Evolutionary conservation across 2,797 vertebrate species (phyloP).

Genomic region (Sciaenops ocellatus): DNA sequence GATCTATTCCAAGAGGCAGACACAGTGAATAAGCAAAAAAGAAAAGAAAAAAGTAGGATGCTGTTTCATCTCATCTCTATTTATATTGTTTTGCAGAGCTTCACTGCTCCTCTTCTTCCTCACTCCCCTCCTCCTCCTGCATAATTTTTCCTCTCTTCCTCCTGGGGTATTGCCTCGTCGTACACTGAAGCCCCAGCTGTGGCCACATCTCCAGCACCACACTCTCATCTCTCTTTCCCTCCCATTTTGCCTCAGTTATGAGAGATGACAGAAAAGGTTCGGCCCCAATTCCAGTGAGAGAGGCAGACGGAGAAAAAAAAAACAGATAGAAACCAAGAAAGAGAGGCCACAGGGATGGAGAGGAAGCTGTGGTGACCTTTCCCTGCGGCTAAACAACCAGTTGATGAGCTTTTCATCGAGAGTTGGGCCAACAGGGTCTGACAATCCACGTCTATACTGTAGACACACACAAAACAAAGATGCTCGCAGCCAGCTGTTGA

Average conservation of each 20-base stretch:
- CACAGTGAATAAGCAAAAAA: slow-evolving; percentile 59
- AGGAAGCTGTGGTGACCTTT: slow-evolving; percentile 75
- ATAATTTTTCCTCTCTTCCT: slow-evolving; percentile 32
- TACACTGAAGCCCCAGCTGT: slow-evolving; percentile 62
- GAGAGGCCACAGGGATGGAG: slow-evolving; percentile 36
- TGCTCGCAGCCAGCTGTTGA: slow-evolving; percentile 27
- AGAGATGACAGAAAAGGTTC: slow-evolving; percentile 75
- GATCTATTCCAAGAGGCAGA: slow-evolving; percentile 55
- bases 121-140: neutral
- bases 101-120: slow-evolving; percentile 24
- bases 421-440: slow-evolving; percentile 61
- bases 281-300: slow-evolving; percentile 58
- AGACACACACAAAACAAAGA: slow-evolving; percentile 45
- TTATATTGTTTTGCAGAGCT: slow-evolving; percentile 57
- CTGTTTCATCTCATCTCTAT: slow-evolving; percentile 49
- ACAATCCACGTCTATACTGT: slow-evolving; percentile 54
- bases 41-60: slow-evolving; percentile 30
- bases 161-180: slow-evolving; percentile 35
- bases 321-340: slow-evolving; percentile 18
- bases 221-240: slow-evolving; percentile 62
- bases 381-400: slow-evolving; percentile 66
- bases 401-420: slow-evolving; percentile 71
- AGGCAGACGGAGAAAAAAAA: slow-evolving; percentile 12
- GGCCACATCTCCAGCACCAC: slow-evolving; percentile 40
- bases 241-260: slow-evolving; percentile 62